Percentiles rank a stretch among this genome's conserved stretches.
These are phyloP conservation scores for Scaptodrosophila latifasciaeformis DNA, from an alignment of 2,888 invertebrate genomes.

Conservation along the genomic window DNA sequence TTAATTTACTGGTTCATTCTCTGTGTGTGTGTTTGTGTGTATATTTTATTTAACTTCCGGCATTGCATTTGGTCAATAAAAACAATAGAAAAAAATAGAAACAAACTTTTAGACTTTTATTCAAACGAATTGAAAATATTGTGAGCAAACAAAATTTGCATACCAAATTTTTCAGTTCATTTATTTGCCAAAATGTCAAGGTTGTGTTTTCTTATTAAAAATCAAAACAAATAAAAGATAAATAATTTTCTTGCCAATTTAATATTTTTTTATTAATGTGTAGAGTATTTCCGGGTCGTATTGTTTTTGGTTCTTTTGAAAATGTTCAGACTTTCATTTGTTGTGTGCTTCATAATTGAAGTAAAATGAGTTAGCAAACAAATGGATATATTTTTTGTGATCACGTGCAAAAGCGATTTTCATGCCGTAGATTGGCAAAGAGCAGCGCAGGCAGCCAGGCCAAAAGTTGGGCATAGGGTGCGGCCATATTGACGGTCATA, in stretches of 20 bases:
- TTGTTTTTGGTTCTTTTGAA: too few relatives aligned
- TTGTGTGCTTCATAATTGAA: slow-evolving; percentile 51
- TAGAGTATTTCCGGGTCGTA: too few relatives aligned
- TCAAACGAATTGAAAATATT: too few relatives aligned
- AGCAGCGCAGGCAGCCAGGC: slow-evolving; percentile 18
- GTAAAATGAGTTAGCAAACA: slow-evolving; percentile 63
- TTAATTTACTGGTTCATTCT: slow-evolving; percentile 50
- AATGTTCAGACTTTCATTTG: too few relatives aligned
- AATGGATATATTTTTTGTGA: slow-evolving; percentile 44
- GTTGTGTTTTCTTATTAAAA: too few relatives aligned
- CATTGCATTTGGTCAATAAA: neutral
- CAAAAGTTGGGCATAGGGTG: too few relatives aligned
- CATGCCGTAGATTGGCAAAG: slow-evolving; percentile 18
- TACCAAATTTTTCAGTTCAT: too few relatives aligned
- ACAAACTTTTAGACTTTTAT: slow-evolving; percentile 13
- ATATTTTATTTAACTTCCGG: neutral
- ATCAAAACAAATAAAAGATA: too few relatives aligned
- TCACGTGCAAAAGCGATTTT: slow-evolving; percentile 27
- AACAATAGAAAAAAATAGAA: neutral
- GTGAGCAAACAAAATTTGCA: too few relatives aligned
- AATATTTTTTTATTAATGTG: slow-evolving; percentile 12
- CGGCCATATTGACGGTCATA: slow-evolving; percentile 17
- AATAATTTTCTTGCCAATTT: slow-evolving; percentile 12
- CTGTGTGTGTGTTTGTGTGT: slow-evolving; percentile 9
- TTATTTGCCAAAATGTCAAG: too few relatives aligned